These are phyloP conservation scores for Pagrus major DNA, from an alignment of 2,113 vertebrate species.

Conservation along the genomic window DNA sequence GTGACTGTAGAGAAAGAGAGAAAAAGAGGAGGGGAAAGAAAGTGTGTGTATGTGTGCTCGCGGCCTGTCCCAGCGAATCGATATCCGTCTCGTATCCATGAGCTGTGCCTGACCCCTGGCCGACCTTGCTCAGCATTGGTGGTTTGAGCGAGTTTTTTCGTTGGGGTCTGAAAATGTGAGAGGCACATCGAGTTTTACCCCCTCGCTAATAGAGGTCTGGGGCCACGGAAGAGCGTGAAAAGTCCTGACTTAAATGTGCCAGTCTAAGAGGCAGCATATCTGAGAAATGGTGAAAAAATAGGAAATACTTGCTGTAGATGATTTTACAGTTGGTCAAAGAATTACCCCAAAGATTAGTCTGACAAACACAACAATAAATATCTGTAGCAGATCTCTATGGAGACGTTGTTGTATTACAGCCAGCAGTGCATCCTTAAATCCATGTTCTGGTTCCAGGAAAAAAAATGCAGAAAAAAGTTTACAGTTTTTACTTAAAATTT, in stretches of 20 bases:
- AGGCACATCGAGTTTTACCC: constrained; percentile 69
- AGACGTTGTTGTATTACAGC: background rate
- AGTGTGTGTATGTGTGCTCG: constrained; percentile 32
- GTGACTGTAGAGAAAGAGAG: constrained; percentile 64
- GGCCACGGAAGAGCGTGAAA: constrained; percentile 52
- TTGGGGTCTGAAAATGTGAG: constrained; percentile 69
- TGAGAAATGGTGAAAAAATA: constrained; percentile 38
- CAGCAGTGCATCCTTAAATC: background rate
- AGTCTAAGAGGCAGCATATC: constrained; percentile 19
- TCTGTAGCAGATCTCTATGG: background rate
- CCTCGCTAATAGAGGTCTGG: constrained; percentile 65
- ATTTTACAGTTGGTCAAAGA: constrained; percentile 43
- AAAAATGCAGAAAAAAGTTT: constrained; percentile 20
- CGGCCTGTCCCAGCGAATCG: constrained; percentile 81
- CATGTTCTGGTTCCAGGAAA: constrained; percentile 25
- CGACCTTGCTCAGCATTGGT: constrained; percentile 76
- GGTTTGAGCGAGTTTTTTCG: constrained; percentile 59
- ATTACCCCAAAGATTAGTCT: background rate
- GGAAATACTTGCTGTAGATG: constrained; percentile 24
- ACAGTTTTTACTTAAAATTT: constrained; percentile 29
- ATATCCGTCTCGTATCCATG: constrained; percentile 83
- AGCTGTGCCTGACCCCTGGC: constrained; percentile 80
- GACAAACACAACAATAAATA: background rate
- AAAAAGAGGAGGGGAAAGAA: constrained; percentile 63
- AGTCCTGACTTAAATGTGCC: constrained; percentile 50